These are phyloP conservation scores for Xylocopa sonorina DNA, from an alignment of 1,140 invertebrate genomes.

Conservation along the genomic window DNA sequence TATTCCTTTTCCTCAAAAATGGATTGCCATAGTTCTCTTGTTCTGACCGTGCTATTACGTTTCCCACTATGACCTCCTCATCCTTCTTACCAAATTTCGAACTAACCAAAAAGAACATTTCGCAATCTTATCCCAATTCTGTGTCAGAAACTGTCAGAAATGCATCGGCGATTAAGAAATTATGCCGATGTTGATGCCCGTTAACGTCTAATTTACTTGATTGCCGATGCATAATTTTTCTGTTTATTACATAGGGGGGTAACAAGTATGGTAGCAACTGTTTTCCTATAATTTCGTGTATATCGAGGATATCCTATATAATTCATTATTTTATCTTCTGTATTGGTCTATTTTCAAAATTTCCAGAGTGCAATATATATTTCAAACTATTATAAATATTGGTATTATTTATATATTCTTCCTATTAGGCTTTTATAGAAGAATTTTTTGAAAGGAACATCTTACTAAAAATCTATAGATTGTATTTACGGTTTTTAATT, in stretches of 20 bases:
- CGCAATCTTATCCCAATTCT: constrained; percentile 18
- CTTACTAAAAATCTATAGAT: background rate
- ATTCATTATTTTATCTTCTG: background rate
- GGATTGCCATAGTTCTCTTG: background rate
- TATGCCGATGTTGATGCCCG: background rate
- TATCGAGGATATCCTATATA: background rate
- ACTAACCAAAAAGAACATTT: constrained; percentile 50
- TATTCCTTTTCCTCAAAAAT: too few relatives aligned
- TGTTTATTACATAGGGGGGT: constrained; percentile 16
- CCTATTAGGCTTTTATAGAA: background rate
- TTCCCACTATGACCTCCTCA: constrained; percentile 40
- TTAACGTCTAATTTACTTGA: background rate
- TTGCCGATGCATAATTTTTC: constrained; percentile 2
- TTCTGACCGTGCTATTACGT: constrained; percentile 15
- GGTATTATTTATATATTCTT: background rate
- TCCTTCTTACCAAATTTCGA: constrained; percentile 38
- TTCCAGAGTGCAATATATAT: background rate
- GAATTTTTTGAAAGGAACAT: background rate
- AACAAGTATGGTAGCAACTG: constrained; percentile 35
- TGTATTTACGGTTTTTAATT: background rate
- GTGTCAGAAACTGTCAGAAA: constrained; percentile 18
- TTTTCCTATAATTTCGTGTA: constrained; percentile 13
- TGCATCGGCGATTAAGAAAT: background rate
- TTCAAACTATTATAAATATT: constrained; percentile 4
- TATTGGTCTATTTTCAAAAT: background rate